A percentile compares a stretch with the other conserved stretches of the same genome.
Conservation (phyloP, 2,113 vertebrate species). For the Eonycteris spelaea region DNA sequence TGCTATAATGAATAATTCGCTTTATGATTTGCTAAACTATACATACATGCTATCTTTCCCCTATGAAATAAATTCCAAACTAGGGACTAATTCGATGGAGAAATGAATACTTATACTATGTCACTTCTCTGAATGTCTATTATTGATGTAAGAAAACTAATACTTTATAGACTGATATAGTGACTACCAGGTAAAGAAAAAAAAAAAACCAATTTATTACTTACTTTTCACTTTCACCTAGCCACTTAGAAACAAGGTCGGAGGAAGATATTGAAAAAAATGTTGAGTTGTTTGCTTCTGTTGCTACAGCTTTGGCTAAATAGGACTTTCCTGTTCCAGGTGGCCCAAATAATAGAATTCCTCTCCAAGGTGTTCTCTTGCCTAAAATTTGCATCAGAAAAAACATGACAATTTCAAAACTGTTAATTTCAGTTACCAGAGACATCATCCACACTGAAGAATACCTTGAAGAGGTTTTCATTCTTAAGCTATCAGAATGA, state of each 20-base stretch:
- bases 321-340: conserved; percentile 99
- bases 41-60: neutral
- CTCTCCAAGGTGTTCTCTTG: conserved; percentile 98
- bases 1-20: neutral
- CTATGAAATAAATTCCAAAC: neutral
- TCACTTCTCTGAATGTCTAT: neutral
- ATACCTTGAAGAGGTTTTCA: neutral
- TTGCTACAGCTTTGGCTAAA: conserved; percentile 97
- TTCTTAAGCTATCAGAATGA: neutral
- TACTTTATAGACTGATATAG: neutral
- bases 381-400: conserved; percentile 81
- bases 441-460: neutral
- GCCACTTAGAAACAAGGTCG: conserved; percentile 98
- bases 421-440: neutral
- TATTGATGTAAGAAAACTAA: neutral
- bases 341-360: conserved; percentile 96
- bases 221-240: conserved; percentile 99
- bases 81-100: neutral
- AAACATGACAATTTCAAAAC: neutral
- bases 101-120: neutral
- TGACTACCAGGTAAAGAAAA: neutral
- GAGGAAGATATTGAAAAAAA: conserved; percentile 98
- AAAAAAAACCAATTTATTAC: conserved; percentile 61
- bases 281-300: conserved; percentile 98
- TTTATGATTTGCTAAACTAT: neutral